Conservation (phyloP, 2,888 invertebrate genomes). For the Eulithis testata region DNA sequence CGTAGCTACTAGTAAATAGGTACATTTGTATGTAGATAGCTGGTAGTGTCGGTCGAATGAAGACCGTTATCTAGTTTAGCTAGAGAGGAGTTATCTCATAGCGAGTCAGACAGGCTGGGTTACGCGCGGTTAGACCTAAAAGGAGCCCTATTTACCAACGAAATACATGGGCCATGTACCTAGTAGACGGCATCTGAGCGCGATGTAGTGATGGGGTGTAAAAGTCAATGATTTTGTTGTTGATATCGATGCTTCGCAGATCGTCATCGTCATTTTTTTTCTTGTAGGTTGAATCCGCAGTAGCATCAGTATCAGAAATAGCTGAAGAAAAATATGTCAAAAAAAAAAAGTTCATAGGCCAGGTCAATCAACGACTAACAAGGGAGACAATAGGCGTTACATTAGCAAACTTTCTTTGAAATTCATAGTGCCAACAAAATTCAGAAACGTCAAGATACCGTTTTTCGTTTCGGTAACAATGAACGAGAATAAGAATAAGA, state of each 20-base stretch:
- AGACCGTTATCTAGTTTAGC: slow-evolving; percentile 9
- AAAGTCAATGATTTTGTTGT: slow-evolving; percentile 22
- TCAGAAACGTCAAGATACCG: too few relatives aligned
- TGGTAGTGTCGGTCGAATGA: slow-evolving; percentile 1
- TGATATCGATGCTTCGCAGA: slow-evolving; percentile 21
- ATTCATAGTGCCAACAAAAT: too few relatives aligned
- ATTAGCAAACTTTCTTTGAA: too few relatives aligned
- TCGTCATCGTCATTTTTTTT: not conserved
- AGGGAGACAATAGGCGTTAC: too few relatives aligned
- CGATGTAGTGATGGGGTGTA: slow-evolving; percentile 47
- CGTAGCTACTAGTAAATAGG: too few relatives aligned
- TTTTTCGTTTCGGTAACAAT: too few relatives aligned
- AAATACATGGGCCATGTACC: slow-evolving; percentile 62
- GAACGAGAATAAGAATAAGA: too few relatives aligned
- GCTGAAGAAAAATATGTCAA: too few relatives aligned
- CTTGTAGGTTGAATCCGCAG: too few relatives aligned
- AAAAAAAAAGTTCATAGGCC: too few relatives aligned
- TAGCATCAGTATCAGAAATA: too few relatives aligned
- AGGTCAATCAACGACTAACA: too few relatives aligned
- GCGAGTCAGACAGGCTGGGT: slow-evolving; percentile 43
- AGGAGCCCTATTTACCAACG: slow-evolving; percentile 67
- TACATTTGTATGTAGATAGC: not conserved
- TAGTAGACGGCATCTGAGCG: slow-evolving; percentile 52
- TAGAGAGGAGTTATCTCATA: slow-evolving; percentile 2
- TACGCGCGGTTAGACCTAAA: slow-evolving; percentile 64